These are phyloP conservation scores for Pionites leucogaster DNA, from an alignment of 2,113 vertebrate species.

Conservation along the genomic window DNA sequence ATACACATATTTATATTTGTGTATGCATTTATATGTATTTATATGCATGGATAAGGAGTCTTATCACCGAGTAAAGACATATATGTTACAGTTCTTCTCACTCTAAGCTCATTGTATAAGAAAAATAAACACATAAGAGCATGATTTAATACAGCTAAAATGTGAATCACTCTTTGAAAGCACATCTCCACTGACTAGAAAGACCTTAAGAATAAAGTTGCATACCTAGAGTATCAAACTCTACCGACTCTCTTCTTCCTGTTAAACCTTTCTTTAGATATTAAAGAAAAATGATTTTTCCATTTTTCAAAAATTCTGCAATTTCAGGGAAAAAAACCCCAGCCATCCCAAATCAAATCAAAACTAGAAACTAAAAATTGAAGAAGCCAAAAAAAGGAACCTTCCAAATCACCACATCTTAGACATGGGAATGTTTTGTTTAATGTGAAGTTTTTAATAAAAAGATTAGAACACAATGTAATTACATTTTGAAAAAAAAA, in stretches of 20 bases:
- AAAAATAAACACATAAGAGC: not conserved
- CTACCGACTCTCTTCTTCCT: not conserved
- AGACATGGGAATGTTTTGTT: not conserved
- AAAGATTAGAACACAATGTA: not conserved
- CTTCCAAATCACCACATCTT: not conserved
- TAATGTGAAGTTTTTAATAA: not conserved
- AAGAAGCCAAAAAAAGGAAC: not conserved
- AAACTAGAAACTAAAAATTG: not conserved
- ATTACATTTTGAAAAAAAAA: not conserved
- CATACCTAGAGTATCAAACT: not conserved
- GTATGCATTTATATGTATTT: not conserved
- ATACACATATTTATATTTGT: not conserved
- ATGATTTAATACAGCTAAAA: not conserved
- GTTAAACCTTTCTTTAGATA: not conserved
- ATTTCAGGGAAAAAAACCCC: not conserved
- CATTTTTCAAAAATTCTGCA: not conserved
- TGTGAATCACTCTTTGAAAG: not conserved
- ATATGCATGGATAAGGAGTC: not conserved
- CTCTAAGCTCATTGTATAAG: not conserved
- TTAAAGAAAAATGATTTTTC: not conserved
- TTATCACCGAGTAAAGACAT: not conserved
- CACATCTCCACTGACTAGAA: not conserved
- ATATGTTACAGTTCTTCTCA: not conserved
- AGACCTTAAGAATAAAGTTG: not conserved
- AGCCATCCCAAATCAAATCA: not conserved